Evolutionary conservation across 2,113 vertebrate genomes (phyloP).

Genomic region (Maccullochella peelii): DNA sequence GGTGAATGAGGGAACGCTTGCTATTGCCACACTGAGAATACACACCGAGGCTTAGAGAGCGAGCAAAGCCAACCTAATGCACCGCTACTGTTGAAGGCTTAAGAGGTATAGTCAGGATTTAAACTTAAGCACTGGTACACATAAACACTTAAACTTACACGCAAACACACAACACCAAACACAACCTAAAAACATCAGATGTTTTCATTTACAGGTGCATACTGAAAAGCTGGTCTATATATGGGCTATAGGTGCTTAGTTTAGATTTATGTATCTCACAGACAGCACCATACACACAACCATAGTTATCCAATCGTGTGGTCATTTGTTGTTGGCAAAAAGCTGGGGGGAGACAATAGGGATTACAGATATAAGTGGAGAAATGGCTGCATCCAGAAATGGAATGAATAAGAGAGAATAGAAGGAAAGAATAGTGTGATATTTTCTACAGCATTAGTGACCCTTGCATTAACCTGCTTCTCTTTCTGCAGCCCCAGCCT

Average conservation of each 20-base stretch:
- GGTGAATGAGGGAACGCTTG: conserved; percentile 60
- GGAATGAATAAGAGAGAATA: conserved; percentile 36
- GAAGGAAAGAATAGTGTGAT: conserved; percentile 35
- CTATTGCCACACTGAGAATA: conserved; percentile 65
- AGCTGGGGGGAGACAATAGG: conserved; percentile 23
- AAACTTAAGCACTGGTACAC: conserved; percentile 57
- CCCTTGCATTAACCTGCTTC: conserved; percentile 74
- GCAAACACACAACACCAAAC: conserved; percentile 34
- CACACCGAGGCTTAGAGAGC: conserved; percentile 56
- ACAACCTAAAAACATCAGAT: conserved; percentile 49
- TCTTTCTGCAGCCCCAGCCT: conserved; percentile 46
- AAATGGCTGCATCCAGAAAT: conserved; percentile 43
- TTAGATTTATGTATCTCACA: conserved; percentile 14
- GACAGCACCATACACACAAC: conserved; percentile 5
- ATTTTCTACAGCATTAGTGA: conserved; percentile 67
- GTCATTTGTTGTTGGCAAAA: conserved; percentile 47
- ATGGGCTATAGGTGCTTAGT: conserved; percentile 3
- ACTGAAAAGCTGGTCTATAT: conserved; percentile 27
- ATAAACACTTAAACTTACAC: conserved; percentile 43
- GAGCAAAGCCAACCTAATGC: conserved; percentile 71
- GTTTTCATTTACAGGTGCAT: conserved; percentile 37
- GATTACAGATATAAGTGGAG: conserved; percentile 40
- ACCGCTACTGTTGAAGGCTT: conserved; percentile 64
- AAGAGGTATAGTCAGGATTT: conserved; percentile 66
- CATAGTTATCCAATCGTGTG: conserved; percentile 7